These are phyloP conservation scores for Phaethornis superciliosus DNA, from an alignment of 2,113 vertebrate species.

Conservation along the genomic window DNA sequence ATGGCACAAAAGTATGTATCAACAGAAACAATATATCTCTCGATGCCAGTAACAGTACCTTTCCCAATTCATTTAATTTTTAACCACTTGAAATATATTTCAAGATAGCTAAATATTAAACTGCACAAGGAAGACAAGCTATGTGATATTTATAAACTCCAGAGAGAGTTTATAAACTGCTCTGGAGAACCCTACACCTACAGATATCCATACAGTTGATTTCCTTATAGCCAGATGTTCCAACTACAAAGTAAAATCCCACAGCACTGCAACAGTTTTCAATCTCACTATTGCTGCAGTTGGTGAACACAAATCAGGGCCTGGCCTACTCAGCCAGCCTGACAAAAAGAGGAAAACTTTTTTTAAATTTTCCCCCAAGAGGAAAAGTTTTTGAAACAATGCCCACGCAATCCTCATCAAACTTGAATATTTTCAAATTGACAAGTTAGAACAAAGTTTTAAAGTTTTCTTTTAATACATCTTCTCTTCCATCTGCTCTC, in stretches of 20 bases:
- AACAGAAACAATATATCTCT: not conserved
- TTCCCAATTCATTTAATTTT: not conserved
- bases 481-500: not conserved
- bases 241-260: not conserved
- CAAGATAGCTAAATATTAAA: not conserved
- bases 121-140: not conserved
- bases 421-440: not conserved
- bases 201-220: not conserved
- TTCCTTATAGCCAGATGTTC: not conserved
- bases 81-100: not conserved
- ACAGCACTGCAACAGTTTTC: not conserved
- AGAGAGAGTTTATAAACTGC: not conserved
- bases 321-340: not conserved
- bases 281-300: not conserved
- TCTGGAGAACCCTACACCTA: not conserved
- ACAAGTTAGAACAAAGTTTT: not conserved
- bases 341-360: not conserved
- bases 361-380: not conserved
- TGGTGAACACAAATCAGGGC: not conserved
- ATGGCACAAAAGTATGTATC: rapidly evolving
- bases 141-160: not conserved
- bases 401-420: not conserved
- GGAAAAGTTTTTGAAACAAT: not conserved
- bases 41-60: not conserved
- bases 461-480: not conserved